Percentiles rank a stretch among this genome's conserved stretches.
Evolutionary conservation across 2,888 invertebrate genomes (phyloP).

Genomic region (Sesamia inferens): DNA sequence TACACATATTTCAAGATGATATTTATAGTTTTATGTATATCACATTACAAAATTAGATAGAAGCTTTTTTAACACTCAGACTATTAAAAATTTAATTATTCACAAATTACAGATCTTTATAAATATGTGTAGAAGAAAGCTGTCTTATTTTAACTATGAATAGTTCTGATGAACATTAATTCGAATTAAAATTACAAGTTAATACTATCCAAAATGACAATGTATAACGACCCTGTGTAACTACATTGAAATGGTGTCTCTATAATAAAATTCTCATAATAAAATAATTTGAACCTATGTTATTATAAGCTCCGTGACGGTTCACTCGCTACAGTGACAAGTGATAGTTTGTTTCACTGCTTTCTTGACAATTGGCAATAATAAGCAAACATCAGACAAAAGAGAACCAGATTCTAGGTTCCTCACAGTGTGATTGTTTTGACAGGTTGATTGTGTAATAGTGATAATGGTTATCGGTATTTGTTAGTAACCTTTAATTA

Average conservation of each 20-base stretch:
- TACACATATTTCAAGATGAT: background rate
- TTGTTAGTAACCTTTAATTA: background rate
- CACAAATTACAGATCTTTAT: background rate
- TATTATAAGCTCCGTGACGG: slow-evolving; percentile 11
- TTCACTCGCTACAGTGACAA: background rate
- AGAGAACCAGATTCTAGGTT: background rate
- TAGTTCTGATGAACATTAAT: slow-evolving; percentile 9
- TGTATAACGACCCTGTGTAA: slow-evolving; percentile 47
- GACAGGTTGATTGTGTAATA: background rate
- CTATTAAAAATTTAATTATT: background rate
- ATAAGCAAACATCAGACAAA: slow-evolving; percentile 7
- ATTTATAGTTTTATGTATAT: background rate
- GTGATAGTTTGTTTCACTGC: background rate
- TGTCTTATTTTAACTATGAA: slow-evolving; percentile 1
- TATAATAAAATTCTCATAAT: background rate
- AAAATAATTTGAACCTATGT: slow-evolving; percentile 11
- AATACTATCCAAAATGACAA: slow-evolving; percentile 42
- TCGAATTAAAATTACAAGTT: slow-evolving; percentile 15
- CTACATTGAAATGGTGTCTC: slow-evolving; percentile 27
- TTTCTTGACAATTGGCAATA: slow-evolving; percentile 4
- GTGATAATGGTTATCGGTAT: background rate
- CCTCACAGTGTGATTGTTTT: background rate
- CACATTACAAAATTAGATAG: background rate
- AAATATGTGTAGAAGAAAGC: slow-evolving; percentile 1
- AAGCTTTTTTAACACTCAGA: background rate